Evolutionary conservation across 1,140 invertebrate genomes (phyloP).

Genomic region (Plodia interpunctella): DNA sequence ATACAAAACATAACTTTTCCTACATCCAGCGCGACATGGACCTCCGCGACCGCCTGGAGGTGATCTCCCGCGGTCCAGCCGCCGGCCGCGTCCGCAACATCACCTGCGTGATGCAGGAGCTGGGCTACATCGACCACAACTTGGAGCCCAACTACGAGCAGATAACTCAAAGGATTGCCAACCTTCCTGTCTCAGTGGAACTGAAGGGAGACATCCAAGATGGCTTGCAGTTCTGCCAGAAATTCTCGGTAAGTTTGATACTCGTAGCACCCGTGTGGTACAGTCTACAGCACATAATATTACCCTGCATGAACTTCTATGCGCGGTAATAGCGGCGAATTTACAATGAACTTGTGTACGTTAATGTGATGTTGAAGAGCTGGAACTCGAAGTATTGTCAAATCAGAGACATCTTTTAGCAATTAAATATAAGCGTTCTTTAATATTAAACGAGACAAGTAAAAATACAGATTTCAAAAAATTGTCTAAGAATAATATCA

Average conservation of each 20-base stretch:
- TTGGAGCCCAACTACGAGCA: conserved; percentile 81
- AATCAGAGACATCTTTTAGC: too few species aligned
- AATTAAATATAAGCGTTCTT: too few species aligned
- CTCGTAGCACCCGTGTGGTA: background rate
- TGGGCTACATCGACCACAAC: conserved; percentile 81
- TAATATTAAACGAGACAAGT: too few species aligned
- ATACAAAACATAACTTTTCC: background rate
- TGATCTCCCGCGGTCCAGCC: conserved; percentile 74
- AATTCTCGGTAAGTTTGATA: conserved; percentile 78
- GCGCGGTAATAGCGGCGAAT: too few species aligned
- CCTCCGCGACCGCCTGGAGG: conserved; percentile 77
- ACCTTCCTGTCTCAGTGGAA: conserved; percentile 78
- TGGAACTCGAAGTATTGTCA: too few species aligned
- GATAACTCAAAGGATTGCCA: conserved; percentile 78
- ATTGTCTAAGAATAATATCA: too few species aligned
- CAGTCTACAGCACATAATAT: too few species aligned
- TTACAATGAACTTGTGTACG: too few species aligned
- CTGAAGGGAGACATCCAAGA: conserved; percentile 80
- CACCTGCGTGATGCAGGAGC: conserved; percentile 82
- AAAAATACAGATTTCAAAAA: too few species aligned
- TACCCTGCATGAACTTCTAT: too few species aligned
- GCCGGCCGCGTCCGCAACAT: conserved; percentile 78
- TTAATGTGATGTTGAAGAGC: too few species aligned
- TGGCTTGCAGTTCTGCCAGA: conserved; percentile 80
- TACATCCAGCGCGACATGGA: conserved; percentile 79